Base-by-base conservation (phyloP, 2,113 vertebrate species). In the Muntiacus muntjak region DNA sequence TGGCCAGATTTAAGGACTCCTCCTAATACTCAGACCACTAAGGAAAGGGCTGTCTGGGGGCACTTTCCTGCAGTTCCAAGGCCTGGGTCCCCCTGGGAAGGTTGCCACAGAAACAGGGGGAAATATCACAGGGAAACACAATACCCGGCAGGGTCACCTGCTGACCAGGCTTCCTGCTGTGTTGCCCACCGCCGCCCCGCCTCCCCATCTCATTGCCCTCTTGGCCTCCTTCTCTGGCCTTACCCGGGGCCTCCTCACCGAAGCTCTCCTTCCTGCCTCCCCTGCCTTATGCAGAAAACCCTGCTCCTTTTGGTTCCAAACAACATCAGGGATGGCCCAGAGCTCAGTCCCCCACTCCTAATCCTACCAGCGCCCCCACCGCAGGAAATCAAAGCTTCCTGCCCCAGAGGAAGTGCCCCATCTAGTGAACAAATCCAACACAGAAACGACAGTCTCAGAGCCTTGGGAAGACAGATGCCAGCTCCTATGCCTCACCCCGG, bases 361-460 rank as follows among this genome's bases (percentile, higher is more conserved):
- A 93, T 92, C 96, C 93, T 87, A 91, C 96, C 57, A 95, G 84
- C n/a, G 7, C 74, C 89, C 89, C 93, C 91, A 94, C 55, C 91
- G 97, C 97, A 98, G 98, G 98, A 98, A 98, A 98, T 97, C 98
- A 97, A 97, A 95, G 97, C 87, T 98, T 98, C 98, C 98, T 98
- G 98, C 93, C 98, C 98, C 95, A 97, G 93, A 98, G 98, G 98
- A 98, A 98, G 98, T 97, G 94, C 97, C 96, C 97, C 97, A 98
- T 98, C 97, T 94, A 97, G 95, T 93, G 95, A 98, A 98, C 91
- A 95, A 98, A 97, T 97, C 97, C 97, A 98, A 96, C 58, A 96
- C 92, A 98, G 71, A 98, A 91, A 98, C 74, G 57, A 11, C 15
- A 89, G 86, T 83, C 91, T 88, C 5, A 11, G 87, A 95, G 91